These are phyloP conservation scores for Potamarius usumacintae DNA, from an alignment of 2,113 vertebrate species.

Conservation along the genomic window DNA sequence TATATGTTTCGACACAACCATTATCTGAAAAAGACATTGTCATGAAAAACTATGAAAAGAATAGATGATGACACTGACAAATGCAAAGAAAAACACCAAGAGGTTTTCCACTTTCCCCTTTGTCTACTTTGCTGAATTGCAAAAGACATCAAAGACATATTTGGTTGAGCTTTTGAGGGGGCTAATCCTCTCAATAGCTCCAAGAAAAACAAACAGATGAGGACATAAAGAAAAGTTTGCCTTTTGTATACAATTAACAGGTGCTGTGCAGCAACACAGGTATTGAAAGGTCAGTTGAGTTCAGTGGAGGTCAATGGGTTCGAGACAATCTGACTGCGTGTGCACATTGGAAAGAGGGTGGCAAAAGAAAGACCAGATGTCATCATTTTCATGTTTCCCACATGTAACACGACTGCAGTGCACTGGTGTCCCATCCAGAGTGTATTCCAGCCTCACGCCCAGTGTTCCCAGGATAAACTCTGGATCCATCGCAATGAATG, in stretches of 20 bases:
- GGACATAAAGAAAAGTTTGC: constrained; percentile 22
- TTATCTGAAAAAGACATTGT: constrained; percentile 39
- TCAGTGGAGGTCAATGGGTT: constrained; percentile 7
- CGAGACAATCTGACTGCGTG: not conserved
- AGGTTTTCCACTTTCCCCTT: constrained; percentile 22
- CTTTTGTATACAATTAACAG: constrained; percentile 15
- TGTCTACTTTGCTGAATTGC: constrained; percentile 29
- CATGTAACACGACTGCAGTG: not conserved
- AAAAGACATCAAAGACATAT: constrained; percentile 10
- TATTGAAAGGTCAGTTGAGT: constrained; percentile 8
- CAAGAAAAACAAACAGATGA: constrained; percentile 28
- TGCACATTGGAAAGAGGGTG: not conserved
- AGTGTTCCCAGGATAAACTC: not conserved
- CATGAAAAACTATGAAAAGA: constrained; percentile 27
- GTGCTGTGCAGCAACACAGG: not conserved
- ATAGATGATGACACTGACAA: constrained; percentile 26
- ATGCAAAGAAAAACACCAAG: constrained; percentile 38
- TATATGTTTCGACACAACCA: constrained; percentile 37
- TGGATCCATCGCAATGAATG: not conserved
- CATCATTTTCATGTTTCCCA: not conserved
- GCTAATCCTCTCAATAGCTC: constrained; percentile 34
- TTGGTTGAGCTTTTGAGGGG: constrained; percentile 39
- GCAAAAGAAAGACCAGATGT: not conserved
- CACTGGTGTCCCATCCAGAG: not conserved
- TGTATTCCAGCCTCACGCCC: not conserved